Evolutionary conservation across 64 coral and sea anemone species (phyloP), one percentile per base, ranked within the genome.

Genomic region (Trachythela sp.): DNA sequence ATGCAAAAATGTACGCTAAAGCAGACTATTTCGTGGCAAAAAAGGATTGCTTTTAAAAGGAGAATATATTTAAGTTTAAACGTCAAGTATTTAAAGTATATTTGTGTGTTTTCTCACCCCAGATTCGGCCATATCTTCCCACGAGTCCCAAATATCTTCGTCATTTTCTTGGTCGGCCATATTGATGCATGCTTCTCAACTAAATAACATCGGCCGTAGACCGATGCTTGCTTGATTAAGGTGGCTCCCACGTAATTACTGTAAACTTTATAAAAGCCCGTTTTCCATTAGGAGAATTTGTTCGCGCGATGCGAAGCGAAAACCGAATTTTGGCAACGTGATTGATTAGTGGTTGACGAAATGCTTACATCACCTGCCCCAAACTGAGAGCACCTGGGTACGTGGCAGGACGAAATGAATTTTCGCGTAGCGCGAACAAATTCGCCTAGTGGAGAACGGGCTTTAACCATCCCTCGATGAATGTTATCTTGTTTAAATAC

Each of bases 111-210:
- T 90, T 75, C 89, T 84, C 92, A 98, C 95, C 95, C 95, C 95
- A 36, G 95, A 98, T 86, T 98, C 95, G 2, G 95, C 95, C 91
- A 98, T 88, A 77, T 98, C 95, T 87, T 98, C 95, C 95, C 95
- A 98, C 36, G 91, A 94, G 86, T 98, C 95, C 88, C 95, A 94
- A 84, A 98, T 94, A 13, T 98, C 95, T 92, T 98, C 95, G 40
- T 98, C 95, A 22, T 98, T 93, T 76, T 98, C 95, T 15, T 98
- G 93, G 14, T 91, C 91, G 93, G 95, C 95, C 95, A 98, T 97
- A 48, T 94, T 92, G 70, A 76, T 67, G 56, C 17, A 64, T 64
- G 56, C 56, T 64, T 64, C 24, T 10, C 8, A 27, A 64, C 56
- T 64, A 64, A 64, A 64, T n/a, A 20, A 64, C 56, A 64, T 64